Base-by-base conservation (phyloP, 1,140 invertebrate species). In the Drosophila sp. region DNA sequence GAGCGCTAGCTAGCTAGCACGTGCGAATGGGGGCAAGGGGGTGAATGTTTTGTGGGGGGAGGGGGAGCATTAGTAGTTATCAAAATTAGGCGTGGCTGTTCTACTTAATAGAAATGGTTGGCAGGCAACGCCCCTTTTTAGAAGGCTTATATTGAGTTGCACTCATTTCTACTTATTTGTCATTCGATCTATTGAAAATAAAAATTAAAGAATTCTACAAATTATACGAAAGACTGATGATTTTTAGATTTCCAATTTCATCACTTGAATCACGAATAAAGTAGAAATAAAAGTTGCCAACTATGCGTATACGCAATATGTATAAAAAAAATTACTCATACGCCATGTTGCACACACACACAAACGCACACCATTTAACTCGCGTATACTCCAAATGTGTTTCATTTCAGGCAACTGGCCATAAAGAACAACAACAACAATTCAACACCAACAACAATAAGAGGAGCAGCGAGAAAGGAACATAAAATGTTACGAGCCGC, bases 401-500 rank as follows among this genome's bases (percentile, higher is more conserved):
- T 85, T 86, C 82, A 81, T 84, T 85, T 78, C 78, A 76, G 56
- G 55, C 76, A 80, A 83, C 61, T 72, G 8, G 65, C 76, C 63
- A 75, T 64, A 79, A 71, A 80, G 71, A 58, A 61, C 47, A 70
- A 33, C 8, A 70, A 33, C 8, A 50, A 50, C 17, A 50, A 50
- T 23, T 50, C 44, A 27, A 50, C 44, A 47, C 40, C 60, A 61
- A 55, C 50, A 61, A 25, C 23, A 54, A 25, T 40, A 40, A 38
- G n/a, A 60, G 38, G n/a, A 32, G 10, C 38, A 70, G 70, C 67
- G 62, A 63, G 58, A 70, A 79, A 62, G 54, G 41, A 55, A 74
- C 78, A 86, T 86, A 71, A 86, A 81, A 67, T 78, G 78, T 85
- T 81, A 86, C 68, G 81, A 72, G 81, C 62, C 62, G 82, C 81